Evolutionary conservation across 2,888 invertebrate species (phyloP), one percentile per base, ranked within the genome.

Genomic region (Gerosis bhagava): DNA sequence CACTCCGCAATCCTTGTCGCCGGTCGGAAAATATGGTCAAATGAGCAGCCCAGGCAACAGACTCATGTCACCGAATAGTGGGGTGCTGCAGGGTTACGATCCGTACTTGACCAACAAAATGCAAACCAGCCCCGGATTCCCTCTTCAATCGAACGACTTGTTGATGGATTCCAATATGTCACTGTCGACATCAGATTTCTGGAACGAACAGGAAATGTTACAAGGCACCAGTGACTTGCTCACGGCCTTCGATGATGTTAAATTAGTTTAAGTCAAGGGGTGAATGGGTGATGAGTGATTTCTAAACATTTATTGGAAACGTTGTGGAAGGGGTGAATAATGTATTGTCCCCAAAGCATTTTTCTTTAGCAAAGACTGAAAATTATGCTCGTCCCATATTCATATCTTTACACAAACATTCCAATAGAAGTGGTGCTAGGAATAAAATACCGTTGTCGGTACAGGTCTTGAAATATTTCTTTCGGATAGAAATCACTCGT

Each of bases 181-280:
- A 1, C 50, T 83, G 28, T 51, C 66, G 1, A 61, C 82, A 0
- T 60, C 74, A 0, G 84, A 83, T 59, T 83, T 77, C 59, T 86
- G 86, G 86, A 52, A 70, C 5, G 83, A 84, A 22, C 40, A 81
- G 0, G 86, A 87, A 17, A 70, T 87, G 61, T 57, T 83, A 50
- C 78, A 83, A 48, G 74, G 71, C 41, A 70, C 80, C 3, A 77
- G 63, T 57, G 86, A 83, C 40, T 58, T 86, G 29, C 72, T 84
- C 22, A 76, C 72, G 5, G 84, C 86, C 3, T 81, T 87, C 45
- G 83, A 86, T 55, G 86, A 83, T 51, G 84, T 87, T 37, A 87
- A 83, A 62, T 65, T 87, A 57, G 76, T 57, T 46, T 81, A 78
- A 39, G 55, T 49, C n/a, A n/a, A n/a, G n/a, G n/a, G 29, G 45